Base-by-base conservation (phyloP, 2,888 invertebrate genomes). In the Tuberolachnus salignus region DNA sequence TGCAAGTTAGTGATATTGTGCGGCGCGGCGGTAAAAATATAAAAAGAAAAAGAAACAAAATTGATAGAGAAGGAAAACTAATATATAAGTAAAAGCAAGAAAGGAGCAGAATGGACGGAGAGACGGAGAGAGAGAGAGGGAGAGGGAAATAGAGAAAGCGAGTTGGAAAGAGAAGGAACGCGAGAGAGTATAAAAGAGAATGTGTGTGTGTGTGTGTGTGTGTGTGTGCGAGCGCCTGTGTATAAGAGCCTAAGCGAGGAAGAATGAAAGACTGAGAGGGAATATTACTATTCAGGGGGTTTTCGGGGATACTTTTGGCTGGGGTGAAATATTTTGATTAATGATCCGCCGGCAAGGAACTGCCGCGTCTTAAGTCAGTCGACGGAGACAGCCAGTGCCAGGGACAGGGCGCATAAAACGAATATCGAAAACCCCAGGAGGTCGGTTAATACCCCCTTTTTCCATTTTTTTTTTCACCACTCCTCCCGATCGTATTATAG, bases 301-400 rank as follows among this genome's bases (percentile, higher is more conserved):
- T 78, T 78, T 67, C 49, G 59, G 78, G 78, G 67, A 67, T 78
- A 78, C 78, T 69, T 78, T 78, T 59, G 67, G 67, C 67, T 78
- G 78, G 78, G 78, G 78, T 75, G 78, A 78, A 78, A 78, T 78
- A 78, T 78, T 78, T 78, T 78, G 78, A 78, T 78, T 78, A 78
- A 78, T 78, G 78, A 78, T 78, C 78, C 67, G 21, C 57, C 21
- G 78, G 66, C 67, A 67, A 78, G 69, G 78, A 78, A 78, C 78
- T 78, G 59, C 78, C 78, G 69, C 78, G 78, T 78, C 78, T 78
- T 78, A 75, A 78, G 78, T 78, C 67, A 78, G 78, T 78, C 59
- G 78, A 59, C 78, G 78, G 78, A 78, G 78, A 78, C 78, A 78
- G 69, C 69, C 57, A 78, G 78, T 78, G 69, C 78, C 78, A 78